Base-by-base conservation (phyloP, 2,888 invertebrate genomes). In the Strigamia transsilvanica region DNA sequence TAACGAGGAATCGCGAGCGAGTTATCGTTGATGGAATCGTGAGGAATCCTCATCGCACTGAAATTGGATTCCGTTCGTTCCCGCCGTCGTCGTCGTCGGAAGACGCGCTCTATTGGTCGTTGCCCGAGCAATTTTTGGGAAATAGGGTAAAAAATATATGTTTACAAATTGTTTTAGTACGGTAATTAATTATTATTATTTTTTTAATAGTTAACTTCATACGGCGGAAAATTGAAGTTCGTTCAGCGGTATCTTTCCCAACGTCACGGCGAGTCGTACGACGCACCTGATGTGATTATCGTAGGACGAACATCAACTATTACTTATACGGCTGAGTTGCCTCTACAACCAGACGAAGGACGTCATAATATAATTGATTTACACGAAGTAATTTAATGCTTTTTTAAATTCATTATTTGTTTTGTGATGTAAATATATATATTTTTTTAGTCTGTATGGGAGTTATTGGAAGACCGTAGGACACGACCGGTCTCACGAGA, bases 201-300 rank as follows among this genome's bases (percentile, higher is more conserved):
- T 85, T 27, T 87, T 83, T 83, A 85, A 85, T 85, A 94, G 89
- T 90, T 97, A 9, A 91, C 93, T 82, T 96, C 97, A 0, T 98
- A 97, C 87, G 97, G 97, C 0, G 97, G 97, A 0, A 90, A 90
- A 81, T 88, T 98, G 6, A 92, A 92, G 18, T 91, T 96, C 83
- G 93, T 92, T 0, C 92, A 96, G 85, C 90, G 91, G 83, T 94
- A 93, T 85, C 90, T 91, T 6, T 91, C 92, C 0, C 87, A 89
- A 7, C 89, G 90, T 21, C 90, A 91, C 1, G 85, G 86, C 4
- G 87, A 87, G 79, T 89, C 90, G 0, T 89, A 90, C 78, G 91
- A 91, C 21, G 96, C 95, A 86, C 92, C 92, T 77, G 96, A 97
- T 87, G 91, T 97, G 0, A 92, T 97, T 61, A 90, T 98, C 0